Evolutionary conservation across 1,140 invertebrate species (phyloP), one percentile per base, ranked within the genome.

Genomic region (Lanistes nyassanus): DNA sequence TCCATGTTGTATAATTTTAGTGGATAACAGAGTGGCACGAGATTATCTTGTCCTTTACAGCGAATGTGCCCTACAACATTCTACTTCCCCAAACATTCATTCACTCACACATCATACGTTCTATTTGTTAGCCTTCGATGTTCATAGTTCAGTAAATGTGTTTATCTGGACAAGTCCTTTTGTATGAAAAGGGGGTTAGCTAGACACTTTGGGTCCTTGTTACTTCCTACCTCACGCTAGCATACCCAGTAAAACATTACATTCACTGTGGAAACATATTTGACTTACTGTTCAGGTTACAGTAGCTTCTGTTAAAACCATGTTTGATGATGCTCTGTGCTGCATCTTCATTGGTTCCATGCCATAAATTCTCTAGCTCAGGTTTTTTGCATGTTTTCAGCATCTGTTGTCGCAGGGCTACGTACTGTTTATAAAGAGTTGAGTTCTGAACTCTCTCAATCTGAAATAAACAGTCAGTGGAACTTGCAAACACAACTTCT

Each of bases 271-370:
- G 56, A 9, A 7, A n/a, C 2, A 42, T 34, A n/a, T n/a, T 13
- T 21, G 26, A 72, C 74, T 79, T 75, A 84, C 83, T 79, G 67
- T 82, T 81, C 64, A 80, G 80, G 0, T 79, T 79, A 80, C 83
- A 80, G 67, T 81, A 83, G 66, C 80, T 82, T 26, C 84, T 70
- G 67, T 86, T 84, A 62, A 86, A 86, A 21, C 84, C 84, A 74
- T 80, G 53, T 9, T 64, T 67, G 70, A 83, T 85, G n/a, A 86
- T 84, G 47, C 76, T 79, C n/a, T 78, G 65, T 11, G 80, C 60
- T 26, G 79, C 68, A 3, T 82, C 80, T 23, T 56, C 47, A 60
- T 65, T 76, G n/a, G 82, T 83, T 4, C 83, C 82, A 67, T 86
- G 84, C 83, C 83, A 86, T 13, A 86, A 64, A 5, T 53, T 51